Conservation (phyloP, 2,113 vertebrate genomes). For the Hucho hucho region DNA sequence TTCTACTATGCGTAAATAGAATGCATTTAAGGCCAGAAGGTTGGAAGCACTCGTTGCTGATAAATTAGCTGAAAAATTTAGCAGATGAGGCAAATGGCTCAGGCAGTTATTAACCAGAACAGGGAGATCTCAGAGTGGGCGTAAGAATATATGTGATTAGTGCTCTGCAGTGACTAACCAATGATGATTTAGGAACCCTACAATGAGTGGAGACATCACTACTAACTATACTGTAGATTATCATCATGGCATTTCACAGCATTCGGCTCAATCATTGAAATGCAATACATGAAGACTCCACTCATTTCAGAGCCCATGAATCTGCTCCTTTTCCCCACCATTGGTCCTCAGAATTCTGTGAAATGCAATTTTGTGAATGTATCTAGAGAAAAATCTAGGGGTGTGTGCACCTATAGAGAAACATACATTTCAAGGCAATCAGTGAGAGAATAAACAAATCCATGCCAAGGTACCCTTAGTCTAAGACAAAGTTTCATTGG, state of each 20-base stretch:
- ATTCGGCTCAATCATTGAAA: background rate
- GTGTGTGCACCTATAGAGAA: background rate
- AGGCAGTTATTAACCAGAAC: conserved; percentile 26
- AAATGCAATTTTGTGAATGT: background rate
- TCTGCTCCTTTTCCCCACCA: background rate
- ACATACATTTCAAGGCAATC: conserved; percentile 1
- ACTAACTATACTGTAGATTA: background rate
- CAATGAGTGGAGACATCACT: background rate
- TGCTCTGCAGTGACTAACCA: conserved; percentile 3
- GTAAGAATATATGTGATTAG: background rate
- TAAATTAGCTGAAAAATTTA: too few species aligned
- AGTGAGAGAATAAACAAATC: conserved; percentile 2
- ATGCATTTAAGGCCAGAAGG: too few species aligned
- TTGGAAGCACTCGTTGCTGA: too few species aligned
- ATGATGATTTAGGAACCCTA: background rate
- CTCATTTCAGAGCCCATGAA: background rate
- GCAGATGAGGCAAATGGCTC: background rate
- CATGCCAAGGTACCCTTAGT: background rate
- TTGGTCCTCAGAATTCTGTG: background rate
- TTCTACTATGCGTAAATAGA: too few species aligned
- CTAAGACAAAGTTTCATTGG: background rate
- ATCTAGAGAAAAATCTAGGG: background rate
- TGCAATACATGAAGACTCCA: background rate
- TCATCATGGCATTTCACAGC: background rate
- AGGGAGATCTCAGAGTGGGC: background rate